phyloP scores from a whole-genome alignment of 2,888 invertebrate species.

The Lepidochitona cinerea region DNA sequence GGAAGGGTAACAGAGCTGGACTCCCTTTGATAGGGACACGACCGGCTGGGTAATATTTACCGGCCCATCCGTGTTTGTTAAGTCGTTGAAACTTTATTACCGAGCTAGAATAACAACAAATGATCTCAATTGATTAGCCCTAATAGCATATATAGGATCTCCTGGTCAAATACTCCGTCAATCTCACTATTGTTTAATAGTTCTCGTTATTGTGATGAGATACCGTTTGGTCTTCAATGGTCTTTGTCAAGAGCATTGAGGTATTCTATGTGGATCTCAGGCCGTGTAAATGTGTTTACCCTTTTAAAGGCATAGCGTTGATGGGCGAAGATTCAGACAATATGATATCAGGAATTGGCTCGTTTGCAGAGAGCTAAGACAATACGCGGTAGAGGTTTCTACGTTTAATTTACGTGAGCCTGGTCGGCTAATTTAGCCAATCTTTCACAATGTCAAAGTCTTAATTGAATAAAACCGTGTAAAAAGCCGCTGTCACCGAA shows the following conservation, averaged over 20 bases:
- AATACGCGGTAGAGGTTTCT: not conserved
- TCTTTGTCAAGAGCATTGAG: too few relatives aligned
- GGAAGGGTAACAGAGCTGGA: too few relatives aligned
- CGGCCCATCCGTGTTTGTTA: too few relatives aligned
- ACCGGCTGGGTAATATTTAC: too few relatives aligned
- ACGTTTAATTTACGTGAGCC: constrained; percentile 2
- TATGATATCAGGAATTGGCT: not conserved
- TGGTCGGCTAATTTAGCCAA: constrained; percentile 1
- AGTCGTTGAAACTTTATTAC: too few relatives aligned
- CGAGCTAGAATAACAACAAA: constrained; percentile 2
- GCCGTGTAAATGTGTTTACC: constrained; percentile 2
- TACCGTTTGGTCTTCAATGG: too few relatives aligned
- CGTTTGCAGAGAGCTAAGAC: constrained; percentile 4
- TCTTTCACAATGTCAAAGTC: not conserved
- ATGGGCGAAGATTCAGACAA: not conserved
- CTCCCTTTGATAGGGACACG: too few relatives aligned
- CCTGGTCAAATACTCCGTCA: too few relatives aligned
- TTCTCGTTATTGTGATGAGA: too few relatives aligned
- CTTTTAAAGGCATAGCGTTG: not conserved
- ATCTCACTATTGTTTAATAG: too few relatives aligned
- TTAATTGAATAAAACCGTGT: constrained; percentile 7
- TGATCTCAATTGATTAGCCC: not conserved
- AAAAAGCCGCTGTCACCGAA: not conserved
- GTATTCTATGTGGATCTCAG: not conserved
- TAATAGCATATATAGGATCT: not conserved